Evolutionary conservation across 2,888 invertebrate genomes (phyloP), one percentile per base, ranked within the genome.

Genomic region (Synergus japonicus): DNA sequence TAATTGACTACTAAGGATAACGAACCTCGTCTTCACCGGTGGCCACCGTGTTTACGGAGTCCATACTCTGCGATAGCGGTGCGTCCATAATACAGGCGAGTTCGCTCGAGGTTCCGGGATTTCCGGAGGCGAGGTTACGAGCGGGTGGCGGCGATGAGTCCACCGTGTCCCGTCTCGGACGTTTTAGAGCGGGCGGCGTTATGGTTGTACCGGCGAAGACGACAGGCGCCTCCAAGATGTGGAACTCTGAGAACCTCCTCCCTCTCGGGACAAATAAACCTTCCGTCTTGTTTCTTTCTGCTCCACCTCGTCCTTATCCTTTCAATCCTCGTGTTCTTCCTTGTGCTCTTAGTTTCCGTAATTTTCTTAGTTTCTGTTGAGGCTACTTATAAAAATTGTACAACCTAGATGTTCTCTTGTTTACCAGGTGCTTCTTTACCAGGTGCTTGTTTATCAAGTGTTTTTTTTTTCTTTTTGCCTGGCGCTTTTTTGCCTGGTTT

Each of bases 11-110:
- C 22, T 12, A 29, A 41, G 76, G 66, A 76, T 46, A 69, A 93
- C 96, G 94, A 91, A 98, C 98, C 98, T 98, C 98, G 95, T 98
- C 98, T 94, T 98, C 98, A 93, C 97, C 97, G 92, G 97, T 97
- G 92, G 96, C 96, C 79, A 92, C 92, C 89, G 98, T 98, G 94
- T 98, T 98, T 92, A 98, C 98, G 90, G 98, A 98, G 94, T 98
- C 98, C 98, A 98, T 98, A 94, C 98, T 98, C 94, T 98, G 98
- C 92, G 98, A 98, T 91, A 97, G 95, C 90, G 97, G 96, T 92
- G 95, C 95, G 92, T 95, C 95, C 93, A 95, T 95, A 91, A 93
- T 93, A 92, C 93, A 93, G 89, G 93, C 91, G 86, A 90, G 88
- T 85, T 90, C 90, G 89, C 86, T 88, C 85, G 90, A 89, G 85